Conservation (phyloP, 2,888 invertebrate genomes). For the Uloborus plumipes region DNA sequence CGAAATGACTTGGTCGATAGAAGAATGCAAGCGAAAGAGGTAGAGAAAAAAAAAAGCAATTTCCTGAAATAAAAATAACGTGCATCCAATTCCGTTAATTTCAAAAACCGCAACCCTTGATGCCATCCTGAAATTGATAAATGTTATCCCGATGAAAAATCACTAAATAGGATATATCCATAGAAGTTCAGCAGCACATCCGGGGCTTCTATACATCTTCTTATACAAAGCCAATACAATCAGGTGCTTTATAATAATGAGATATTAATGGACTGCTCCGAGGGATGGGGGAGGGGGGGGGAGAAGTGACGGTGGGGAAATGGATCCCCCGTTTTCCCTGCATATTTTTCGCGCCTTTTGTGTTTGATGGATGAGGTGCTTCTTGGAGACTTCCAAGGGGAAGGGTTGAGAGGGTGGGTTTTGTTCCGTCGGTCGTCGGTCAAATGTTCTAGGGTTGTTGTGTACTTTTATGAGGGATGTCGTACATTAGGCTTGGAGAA, state of each 20-base stretch:
- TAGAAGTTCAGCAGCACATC: background rate
- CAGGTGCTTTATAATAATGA: conserved; percentile 62
- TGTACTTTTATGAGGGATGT: too few species aligned
- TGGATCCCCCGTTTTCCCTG: conserved; percentile 12
- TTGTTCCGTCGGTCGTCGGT: background rate
- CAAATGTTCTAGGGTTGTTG: background rate
- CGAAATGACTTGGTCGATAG: conserved; percentile 53
- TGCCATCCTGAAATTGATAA: conserved; percentile 57
- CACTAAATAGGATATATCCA: conserved; percentile 39
- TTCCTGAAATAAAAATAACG: conserved; percentile 32
- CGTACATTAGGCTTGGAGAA: too few species aligned
- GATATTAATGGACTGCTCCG: conserved; percentile 53
- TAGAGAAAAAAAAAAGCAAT: conserved; percentile 15
- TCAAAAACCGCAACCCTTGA: conserved; percentile 10
- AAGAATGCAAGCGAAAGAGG: conserved; percentile 1
- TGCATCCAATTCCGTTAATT: conserved; percentile 35
- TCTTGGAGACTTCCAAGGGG: conserved; percentile 4
- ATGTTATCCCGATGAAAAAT: conserved; percentile 57
- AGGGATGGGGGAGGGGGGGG: conserved; percentile 15
- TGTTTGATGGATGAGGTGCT: conserved; percentile 48
- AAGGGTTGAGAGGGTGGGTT: conserved; percentile 10
- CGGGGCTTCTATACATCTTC: conserved; percentile 10
- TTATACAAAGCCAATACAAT: conserved; percentile 62
- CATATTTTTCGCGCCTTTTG: conserved; percentile 25
- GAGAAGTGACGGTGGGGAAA: conserved; percentile 2